Conservation (phyloP, 2,113 vertebrate genomes). For the Zonotrichia leucophrys region DNA sequence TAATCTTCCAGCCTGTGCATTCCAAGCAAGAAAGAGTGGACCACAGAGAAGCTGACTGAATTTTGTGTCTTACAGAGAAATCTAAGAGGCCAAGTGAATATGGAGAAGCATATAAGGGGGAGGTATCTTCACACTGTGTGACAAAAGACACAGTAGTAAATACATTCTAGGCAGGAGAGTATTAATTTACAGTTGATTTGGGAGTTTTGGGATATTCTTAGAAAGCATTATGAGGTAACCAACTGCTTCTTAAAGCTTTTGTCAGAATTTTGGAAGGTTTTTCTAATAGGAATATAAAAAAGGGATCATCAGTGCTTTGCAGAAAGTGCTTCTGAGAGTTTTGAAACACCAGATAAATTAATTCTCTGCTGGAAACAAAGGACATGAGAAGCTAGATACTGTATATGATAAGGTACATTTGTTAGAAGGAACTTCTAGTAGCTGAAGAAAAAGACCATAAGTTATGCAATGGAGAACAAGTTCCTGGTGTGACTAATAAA, state of each 20-base stretch:
- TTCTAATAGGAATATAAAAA: background rate
- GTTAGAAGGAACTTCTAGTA: background rate
- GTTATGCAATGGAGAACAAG: background rate
- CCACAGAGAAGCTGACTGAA: background rate
- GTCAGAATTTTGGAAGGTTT: background rate
- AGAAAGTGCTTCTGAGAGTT: background rate
- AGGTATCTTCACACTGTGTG: background rate
- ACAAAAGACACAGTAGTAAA: background rate
- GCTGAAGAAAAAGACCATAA: background rate
- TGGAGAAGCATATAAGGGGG: background rate
- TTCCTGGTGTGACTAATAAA: background rate
- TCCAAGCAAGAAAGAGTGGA: background rate
- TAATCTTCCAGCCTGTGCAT: background rate
- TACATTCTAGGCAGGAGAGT: background rate
- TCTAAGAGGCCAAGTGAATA: background rate
- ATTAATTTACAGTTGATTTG: background rate
- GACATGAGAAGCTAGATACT: background rate
- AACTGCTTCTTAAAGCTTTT: background rate
- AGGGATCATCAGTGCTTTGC: background rate
- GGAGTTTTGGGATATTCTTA: background rate
- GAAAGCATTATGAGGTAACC: background rate
- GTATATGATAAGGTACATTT: background rate
- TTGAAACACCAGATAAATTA: background rate
- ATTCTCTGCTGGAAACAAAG: background rate
- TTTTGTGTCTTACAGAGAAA: background rate